Base-by-base conservation (phyloP, 2,797 vertebrate species). In the Tenualosa thibaudeaui region DNA sequence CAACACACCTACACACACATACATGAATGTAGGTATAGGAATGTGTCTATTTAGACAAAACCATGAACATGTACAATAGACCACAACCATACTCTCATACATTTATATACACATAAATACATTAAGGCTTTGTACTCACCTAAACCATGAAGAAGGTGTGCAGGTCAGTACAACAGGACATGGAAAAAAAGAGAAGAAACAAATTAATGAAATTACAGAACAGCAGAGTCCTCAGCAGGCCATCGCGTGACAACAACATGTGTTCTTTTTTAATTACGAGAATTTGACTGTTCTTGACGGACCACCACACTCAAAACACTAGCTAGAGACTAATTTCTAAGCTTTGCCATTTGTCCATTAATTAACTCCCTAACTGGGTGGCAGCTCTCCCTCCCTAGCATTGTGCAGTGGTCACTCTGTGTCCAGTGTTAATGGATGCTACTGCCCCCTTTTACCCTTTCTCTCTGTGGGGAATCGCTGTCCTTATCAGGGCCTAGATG, bases 381-480 rank as follows among this genome's bases (percentile, higher is more conserved):
- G 37, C 40, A 7, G 8, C 71, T 78, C 40, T 40, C 71, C 71
- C 71, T 78, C 17, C 31, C 71, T n/a, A 17, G 43, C 40, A 46
- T 78, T 46, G 40, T 43, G 37, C 37, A 78, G 40, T 37, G 40
- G 71, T 78, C 71, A 78, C 71, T 19, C 37, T 46, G 71, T 78
- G 54, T 43, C 71, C 37, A 22, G 40, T 19, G 0, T 78, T 78
- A 78, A 78, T 46, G 71, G 37, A 78, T 78, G 71, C 40, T 19
- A 17, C 71, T 40, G 3, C 62, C 62, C 40, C 71, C 0, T 17
- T 1, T 51, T 12, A 12, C n/a, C 8, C 58, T 40, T 15, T 22
- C 40, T 78, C 19, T 78, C 71, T 78, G 37, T 43, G 71, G 71
- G 71, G 71, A 78, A 22, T 78, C 37, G 71, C 40, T 78, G 71